These are phyloP conservation scores for Channallabes apus DNA, from an alignment of 2,797 vertebrate species.

Conservation along the genomic window DNA sequence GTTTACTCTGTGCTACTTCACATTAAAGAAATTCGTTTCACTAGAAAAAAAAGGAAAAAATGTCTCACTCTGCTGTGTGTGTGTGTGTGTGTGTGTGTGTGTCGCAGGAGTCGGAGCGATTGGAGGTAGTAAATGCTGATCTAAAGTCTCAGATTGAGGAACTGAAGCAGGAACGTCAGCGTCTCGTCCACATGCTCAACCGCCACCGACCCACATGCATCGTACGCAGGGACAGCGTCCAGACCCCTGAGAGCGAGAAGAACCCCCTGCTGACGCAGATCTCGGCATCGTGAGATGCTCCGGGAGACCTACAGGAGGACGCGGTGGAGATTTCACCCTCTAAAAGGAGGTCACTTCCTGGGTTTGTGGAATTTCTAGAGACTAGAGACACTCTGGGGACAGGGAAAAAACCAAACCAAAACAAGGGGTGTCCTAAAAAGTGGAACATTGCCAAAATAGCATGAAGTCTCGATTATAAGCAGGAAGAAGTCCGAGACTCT, in stretches of 20 bases:
- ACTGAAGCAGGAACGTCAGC: conserved; percentile 90
- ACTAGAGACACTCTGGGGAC: neutral
- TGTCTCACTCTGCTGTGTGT: neutral
- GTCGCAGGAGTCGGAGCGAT: conserved; percentile 87
- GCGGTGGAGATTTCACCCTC: neutral
- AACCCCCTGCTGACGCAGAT: conserved; percentile 84
- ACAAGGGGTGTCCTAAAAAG: neutral
- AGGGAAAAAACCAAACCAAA: neutral
- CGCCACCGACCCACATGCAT: conserved; percentile 94
- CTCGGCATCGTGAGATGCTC: conserved; percentile 45
- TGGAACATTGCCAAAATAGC: neutral
- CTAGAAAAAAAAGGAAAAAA: too few species aligned
- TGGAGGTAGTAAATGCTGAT: conserved; percentile 91
- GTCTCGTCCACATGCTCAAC: conserved; percentile 93
- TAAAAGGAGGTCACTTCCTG: neutral
- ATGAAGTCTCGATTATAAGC: neutral
- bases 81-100: neutral
- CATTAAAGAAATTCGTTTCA: too few species aligned
- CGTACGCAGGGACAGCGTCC: conserved; percentile 90
- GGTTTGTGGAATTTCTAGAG: neutral
- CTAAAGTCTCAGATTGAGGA: conserved; percentile 96
- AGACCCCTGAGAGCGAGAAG: conserved; percentile 84
- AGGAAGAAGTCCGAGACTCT: neutral
- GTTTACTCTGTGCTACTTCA: neutral
- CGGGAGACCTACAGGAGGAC: neutral